These are phyloP conservation scores for Hydropotes inermis DNA, from an alignment of 2,113 vertebrate species.

Conservation along the genomic window DNA sequence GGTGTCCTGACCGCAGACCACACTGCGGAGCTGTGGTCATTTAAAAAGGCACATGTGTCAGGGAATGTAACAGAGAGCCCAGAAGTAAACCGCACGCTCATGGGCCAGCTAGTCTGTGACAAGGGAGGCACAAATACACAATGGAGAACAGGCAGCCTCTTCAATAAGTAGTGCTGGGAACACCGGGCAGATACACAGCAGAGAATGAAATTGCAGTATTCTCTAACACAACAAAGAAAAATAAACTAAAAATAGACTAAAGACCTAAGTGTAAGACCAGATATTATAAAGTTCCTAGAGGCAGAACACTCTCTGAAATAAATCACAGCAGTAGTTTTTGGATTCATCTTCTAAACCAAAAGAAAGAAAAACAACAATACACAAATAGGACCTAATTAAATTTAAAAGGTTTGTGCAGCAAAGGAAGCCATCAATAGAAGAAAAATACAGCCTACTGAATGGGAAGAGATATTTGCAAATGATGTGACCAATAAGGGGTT, in stretches of 20 bases:
- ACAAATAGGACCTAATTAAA: neutral
- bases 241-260: neutral
- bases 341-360: neutral
- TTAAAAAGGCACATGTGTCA: neutral
- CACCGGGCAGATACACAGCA: neutral
- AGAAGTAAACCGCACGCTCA: neutral
- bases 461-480: neutral
- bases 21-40: neutral
- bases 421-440: neutral
- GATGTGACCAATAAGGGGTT: neutral
- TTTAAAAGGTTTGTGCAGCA: neutral
- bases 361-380: neutral
- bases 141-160: neutral
- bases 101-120: neutral
- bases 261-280: neutral
- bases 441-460: neutral
- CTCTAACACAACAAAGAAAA: neutral
- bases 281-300: neutral
- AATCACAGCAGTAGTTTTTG: neutral
- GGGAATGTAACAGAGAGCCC: neutral
- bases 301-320: neutral
- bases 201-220: neutral
- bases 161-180: neutral
- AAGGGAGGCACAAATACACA: neutral
- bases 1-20: neutral